A percentile compares a stretch with the other conserved stretches of the same genome.
Evolutionary conservation across 2,113 vertebrate genomes (phyloP).

Genomic region (Zeus faber): DNA sequence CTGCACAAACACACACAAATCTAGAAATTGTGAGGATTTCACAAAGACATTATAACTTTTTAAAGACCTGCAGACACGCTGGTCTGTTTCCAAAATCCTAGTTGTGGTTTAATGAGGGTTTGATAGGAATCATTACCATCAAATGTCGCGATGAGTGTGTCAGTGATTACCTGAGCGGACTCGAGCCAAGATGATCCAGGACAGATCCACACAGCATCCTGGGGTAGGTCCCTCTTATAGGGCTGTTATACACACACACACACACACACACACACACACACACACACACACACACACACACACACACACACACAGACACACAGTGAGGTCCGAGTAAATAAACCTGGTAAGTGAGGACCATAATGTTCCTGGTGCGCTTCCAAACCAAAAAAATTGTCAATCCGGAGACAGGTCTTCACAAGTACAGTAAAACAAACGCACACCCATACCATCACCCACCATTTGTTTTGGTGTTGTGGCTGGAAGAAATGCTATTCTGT

Average conservation of each 20-base stretch:
- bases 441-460: constrained; percentile 9
- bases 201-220: constrained; percentile 27
- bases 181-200: constrained; percentile 20
- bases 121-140: too few species aligned
- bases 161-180: constrained; percentile 43
- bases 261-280: neutral
- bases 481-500: neutral
- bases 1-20: neutral
- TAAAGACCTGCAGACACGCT: neutral
- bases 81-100: neutral
- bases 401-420: neutral
- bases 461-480: constrained; percentile 52
- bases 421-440: neutral
- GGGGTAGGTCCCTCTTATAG: constrained; percentile 40
- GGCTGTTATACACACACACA: constrained; percentile 32
- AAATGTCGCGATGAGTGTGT: neutral
- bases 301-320: neutral
- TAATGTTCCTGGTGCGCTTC: neutral
- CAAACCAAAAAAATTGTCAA: too few species aligned
- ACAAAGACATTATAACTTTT: neutral
- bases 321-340: too few species aligned
- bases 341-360: too few species aligned
- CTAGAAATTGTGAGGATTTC: neutral
- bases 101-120: neutral
- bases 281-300: neutral